phyloP scores from a whole-genome alignment of 2,113 vertebrate genomes.

The Myanophis thanlyinensis region DNA sequence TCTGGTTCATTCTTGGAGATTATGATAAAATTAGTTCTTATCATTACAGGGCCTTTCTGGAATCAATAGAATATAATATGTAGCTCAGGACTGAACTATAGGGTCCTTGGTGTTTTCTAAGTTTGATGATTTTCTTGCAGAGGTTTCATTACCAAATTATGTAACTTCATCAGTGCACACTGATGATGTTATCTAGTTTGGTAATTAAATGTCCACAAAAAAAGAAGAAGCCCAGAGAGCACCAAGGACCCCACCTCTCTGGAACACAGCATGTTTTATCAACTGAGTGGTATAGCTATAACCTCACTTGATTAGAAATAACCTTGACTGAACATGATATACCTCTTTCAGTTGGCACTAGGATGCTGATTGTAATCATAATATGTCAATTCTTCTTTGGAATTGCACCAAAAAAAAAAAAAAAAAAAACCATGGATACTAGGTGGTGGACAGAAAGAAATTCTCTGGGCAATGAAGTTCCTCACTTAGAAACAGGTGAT shows the following conservation, averaged over 20 bases:
- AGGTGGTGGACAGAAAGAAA: neutral
- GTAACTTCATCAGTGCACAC: neutral
- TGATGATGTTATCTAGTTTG: neutral
- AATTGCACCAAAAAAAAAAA: neutral
- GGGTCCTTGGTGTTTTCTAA: neutral
- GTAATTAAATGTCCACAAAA: neutral
- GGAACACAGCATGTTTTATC: neutral
- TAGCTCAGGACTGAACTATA: neutral
- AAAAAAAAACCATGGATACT: neutral
- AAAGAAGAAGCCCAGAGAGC: neutral
- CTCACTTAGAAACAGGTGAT: neutral
- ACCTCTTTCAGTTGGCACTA: neutral
- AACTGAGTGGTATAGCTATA: neutral
- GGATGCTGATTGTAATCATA: neutral
- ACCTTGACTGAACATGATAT: neutral
- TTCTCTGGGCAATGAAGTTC: neutral
- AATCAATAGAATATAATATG: neutral
- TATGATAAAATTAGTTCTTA: neutral
- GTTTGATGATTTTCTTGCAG: neutral
- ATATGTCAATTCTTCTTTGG: neutral
- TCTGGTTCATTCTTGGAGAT: neutral
- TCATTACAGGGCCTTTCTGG: neutral
- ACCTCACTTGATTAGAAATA: neutral
- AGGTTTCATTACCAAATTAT: neutral
- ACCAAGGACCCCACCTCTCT: neutral